phyloP scores from a whole-genome alignment of 2,888 invertebrate species.

The Acrobeloides nanus region DNA sequence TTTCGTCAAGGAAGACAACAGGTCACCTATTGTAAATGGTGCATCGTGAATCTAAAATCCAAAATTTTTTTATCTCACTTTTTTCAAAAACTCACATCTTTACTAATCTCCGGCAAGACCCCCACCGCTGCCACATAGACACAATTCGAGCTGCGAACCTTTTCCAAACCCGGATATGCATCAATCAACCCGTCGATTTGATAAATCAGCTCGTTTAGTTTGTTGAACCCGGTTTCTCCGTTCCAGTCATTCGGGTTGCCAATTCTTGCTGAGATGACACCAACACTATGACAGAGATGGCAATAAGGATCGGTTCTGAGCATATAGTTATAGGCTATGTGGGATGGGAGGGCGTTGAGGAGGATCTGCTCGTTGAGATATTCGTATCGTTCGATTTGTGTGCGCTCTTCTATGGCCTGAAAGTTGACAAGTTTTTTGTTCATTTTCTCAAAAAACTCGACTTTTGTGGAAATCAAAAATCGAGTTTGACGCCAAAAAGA shows the following conservation, averaged over 20 bases:
- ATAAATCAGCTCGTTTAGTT: constrained; percentile 24
- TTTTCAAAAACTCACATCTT: constrained; percentile 31
- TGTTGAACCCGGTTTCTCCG: constrained; percentile 28
- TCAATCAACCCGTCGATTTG: constrained; percentile 15
- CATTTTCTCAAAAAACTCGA: too few species aligned
- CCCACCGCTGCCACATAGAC: constrained; percentile 49
- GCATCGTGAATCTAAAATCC: constrained; percentile 37
- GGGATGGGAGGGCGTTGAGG: constrained; percentile 42
- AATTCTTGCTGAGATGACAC: constrained; percentile 20
- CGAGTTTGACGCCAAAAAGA: too few species aligned
- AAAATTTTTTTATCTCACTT: neutral
- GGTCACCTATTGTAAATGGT: constrained; percentile 50
- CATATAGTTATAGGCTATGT: constrained; percentile 37
- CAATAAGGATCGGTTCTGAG: constrained; percentile 28
- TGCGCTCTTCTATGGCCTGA: constrained; percentile 20
- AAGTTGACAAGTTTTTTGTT: too few species aligned
- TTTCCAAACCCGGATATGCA: constrained; percentile 38
- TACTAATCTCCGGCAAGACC: constrained; percentile 41
- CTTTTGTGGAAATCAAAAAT: too few species aligned
- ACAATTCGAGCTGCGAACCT: constrained; percentile 43
- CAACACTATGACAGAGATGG: constrained; percentile 30
- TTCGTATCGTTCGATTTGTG: constrained; percentile 25
- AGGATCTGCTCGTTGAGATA: constrained; percentile 42
- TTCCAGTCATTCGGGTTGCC: constrained; percentile 26
- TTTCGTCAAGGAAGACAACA: constrained; percentile 39